phyloP scores from a whole-genome alignment of 2,113 vertebrate genomes.

The Anolis carolinensis region DNA sequence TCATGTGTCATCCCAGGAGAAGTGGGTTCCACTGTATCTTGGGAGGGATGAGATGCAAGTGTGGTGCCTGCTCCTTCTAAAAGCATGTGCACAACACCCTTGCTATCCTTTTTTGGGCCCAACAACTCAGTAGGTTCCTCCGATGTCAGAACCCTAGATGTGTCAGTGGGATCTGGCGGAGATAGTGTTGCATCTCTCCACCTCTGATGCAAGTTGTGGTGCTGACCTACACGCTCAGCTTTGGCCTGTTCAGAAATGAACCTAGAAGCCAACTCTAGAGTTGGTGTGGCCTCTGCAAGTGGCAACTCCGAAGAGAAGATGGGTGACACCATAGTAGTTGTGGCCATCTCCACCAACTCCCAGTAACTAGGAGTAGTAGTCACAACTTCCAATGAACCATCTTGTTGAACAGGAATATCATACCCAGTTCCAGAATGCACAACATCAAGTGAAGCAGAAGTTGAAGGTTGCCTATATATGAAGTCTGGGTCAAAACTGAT shows the following conservation, averaged over 20 bases:
- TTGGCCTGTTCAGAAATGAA: background rate
- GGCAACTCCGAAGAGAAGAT: accelerated
- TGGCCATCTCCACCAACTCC: accelerated
- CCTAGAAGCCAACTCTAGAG: accelerated
- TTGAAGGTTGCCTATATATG: background rate
- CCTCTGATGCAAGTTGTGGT: background rate
- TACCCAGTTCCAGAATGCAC: accelerated
- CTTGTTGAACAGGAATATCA: background rate
- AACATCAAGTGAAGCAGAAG: accelerated
- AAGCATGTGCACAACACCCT: too few species aligned
- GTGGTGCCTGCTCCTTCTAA: background rate
- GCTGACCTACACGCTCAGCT: background rate
- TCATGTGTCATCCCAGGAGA: background rate
- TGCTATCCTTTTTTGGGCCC: background rate
- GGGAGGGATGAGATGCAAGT: background rate
- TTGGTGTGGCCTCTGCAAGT: background rate
- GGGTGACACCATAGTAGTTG: background rate
- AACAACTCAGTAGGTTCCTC: background rate
- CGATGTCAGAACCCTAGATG: background rate
- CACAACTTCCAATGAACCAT: background rate
- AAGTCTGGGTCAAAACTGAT: accelerated
- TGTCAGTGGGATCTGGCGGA: background rate
- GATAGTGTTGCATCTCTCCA: background rate
- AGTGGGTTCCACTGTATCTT: too few species aligned
- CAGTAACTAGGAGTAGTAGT: background rate